Percentiles rank a stretch among this genome's conserved stretches.
Evolutionary conservation across 1,140 invertebrate species (phyloP).

Genomic region (Lethocerus indicus): DNA sequence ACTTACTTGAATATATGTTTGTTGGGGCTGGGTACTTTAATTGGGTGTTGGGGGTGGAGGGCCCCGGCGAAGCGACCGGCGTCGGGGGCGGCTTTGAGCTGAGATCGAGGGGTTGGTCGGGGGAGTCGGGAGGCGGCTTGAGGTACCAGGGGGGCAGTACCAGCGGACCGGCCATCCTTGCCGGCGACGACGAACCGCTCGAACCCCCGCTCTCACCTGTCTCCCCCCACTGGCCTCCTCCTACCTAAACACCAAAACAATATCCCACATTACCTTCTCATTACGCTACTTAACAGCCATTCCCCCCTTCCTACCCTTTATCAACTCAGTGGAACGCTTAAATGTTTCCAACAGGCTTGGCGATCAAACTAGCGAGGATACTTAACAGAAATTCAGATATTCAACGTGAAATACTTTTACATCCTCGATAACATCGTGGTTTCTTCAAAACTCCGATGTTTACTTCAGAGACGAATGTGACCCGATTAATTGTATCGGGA

Average conservation of each 20-base stretch:
- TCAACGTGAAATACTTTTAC: too few relatives aligned
- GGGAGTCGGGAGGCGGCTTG: slow-evolving; percentile 18
- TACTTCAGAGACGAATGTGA: too few relatives aligned
- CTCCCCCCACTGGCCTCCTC: slow-evolving; percentile 13
- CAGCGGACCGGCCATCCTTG: slow-evolving; percentile 13
- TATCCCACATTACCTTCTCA: not conserved
- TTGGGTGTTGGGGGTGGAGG: slow-evolving; percentile 15
- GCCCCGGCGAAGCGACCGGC: slow-evolving; percentile 22
- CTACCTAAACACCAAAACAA: slow-evolving; percentile 39
- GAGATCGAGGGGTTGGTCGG: slow-evolving; percentile 54
- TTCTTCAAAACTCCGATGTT: too few relatives aligned
- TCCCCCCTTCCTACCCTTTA: too few relatives aligned
- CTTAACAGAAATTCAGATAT: too few relatives aligned
- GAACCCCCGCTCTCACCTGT: slow-evolving; percentile 37
- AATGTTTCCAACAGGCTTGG: too few relatives aligned
- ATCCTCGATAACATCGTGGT: too few relatives aligned
- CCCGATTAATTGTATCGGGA: too few relatives aligned
- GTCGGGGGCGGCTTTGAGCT: slow-evolving; percentile 37
- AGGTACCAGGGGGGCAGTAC: slow-evolving; percentile 23
- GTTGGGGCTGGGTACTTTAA: slow-evolving; percentile 24
- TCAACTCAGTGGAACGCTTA: too few relatives aligned
- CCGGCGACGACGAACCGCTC: slow-evolving; percentile 31
- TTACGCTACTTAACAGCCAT: too few relatives aligned
- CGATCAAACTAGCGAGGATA: too few relatives aligned
- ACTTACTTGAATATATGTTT: slow-evolving; percentile 54